Evolutionary conservation across 2,888 invertebrate species (phyloP), one percentile per base, ranked within the genome.

Genomic region (Agrotis ipsilon): DNA sequence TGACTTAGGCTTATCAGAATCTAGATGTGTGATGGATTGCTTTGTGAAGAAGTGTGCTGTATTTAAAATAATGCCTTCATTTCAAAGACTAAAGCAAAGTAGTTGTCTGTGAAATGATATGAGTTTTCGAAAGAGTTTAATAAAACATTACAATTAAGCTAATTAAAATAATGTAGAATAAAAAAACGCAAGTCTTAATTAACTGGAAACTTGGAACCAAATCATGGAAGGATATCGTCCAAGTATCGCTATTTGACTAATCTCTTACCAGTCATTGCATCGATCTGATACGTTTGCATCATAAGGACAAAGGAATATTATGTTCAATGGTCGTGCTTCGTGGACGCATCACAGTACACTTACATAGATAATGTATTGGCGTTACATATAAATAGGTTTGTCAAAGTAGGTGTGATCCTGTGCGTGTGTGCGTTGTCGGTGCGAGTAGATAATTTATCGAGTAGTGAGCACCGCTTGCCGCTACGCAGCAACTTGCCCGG

Each of bases 391-490:
- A 83, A 81, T 83, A 81, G 76, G 70, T 77, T 64, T 75, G 79
- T 77, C 79, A 54, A 52, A 82, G 83, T 88, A 82, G 76, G 80
- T 74, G 83, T 83, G 82, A 70, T 73, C 67, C 45, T 78, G 73
- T 79, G 59, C 63, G 60, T 75, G 76, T 77, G 84, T 83, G 83
- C 59, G 74, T 82, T 68, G 80, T 80, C 78, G 58, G 78, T 93
- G 91, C 91, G 91, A 80, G 90, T 92, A 88, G 90, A 91, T 92
- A 91, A 92, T 93, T 93, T 93, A 93, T 91, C 87, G 88, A 80
- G 75, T 82, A 82, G 78, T 72, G 88, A 90, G 87, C 91, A 88
- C 87, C 87, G 88, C 86, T 87, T 83, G 75, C 82, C 75, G 83
- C 83, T 80, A 79, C 80, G 81, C 82, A 79, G 79, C 82, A 68